Percentiles rank a stretch among this genome's conserved stretches.
Conservation (phyloP, 2,888 invertebrate species). For the Volucella inflata region DNA sequence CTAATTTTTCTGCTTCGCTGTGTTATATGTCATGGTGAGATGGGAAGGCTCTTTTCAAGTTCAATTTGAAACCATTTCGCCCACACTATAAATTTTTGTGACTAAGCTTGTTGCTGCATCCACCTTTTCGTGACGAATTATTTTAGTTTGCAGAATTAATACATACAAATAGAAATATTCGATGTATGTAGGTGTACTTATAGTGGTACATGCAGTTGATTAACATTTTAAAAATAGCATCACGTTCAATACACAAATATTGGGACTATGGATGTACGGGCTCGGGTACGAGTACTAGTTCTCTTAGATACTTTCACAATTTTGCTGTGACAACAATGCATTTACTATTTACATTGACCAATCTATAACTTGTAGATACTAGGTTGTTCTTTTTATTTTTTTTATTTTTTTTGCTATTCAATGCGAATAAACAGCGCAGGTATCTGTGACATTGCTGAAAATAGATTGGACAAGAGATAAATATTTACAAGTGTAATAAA, state of each 20-base stretch:
- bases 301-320: conserved; percentile 23
- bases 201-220: conserved; percentile 17
- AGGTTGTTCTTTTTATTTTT: neutral
- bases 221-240: conserved; percentile 44
- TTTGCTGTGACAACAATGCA: conserved; percentile 47
- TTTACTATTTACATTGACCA: conserved; percentile 33
- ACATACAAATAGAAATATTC: neutral
- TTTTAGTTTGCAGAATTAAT: neutral
- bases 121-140: conserved; percentile 41
- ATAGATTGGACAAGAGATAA: conserved; percentile 35
- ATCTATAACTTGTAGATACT: conserved; percentile 42
- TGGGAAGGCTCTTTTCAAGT: neutral
- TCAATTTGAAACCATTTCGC: conserved; percentile 24
- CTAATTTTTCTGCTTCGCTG: neutral
- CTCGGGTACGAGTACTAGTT: neutral
- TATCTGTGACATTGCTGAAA: conserved; percentile 59
- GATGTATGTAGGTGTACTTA: too few relatives aligned
- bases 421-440: conserved; percentile 42
- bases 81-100: conserved; percentile 10
- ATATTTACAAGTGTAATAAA: conserved; percentile 25
- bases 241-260: conserved; percentile 16
- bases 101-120: conserved; percentile 31
- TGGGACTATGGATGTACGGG: neutral
- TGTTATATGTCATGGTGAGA: neutral
- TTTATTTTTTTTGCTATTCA: neutral